Evolutionary conservation across 2,888 invertebrate genomes (phyloP).

Genomic region (Elegia similella): DNA sequence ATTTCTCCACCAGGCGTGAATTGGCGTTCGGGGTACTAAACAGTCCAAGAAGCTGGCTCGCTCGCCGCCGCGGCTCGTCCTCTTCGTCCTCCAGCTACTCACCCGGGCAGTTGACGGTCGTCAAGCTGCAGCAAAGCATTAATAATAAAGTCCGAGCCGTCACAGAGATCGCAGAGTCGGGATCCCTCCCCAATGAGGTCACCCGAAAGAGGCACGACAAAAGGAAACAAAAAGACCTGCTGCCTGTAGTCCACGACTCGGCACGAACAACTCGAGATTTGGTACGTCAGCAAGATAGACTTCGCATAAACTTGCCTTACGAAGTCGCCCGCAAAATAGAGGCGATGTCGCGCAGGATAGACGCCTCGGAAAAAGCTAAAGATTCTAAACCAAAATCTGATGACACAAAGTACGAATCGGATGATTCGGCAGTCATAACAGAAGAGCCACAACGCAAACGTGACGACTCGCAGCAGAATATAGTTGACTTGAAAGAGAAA

Average conservation of each 20-base stretch:
- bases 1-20: conserved; percentile 43
- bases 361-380: too few relatives aligned
- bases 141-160: conserved; percentile 1
- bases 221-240: neutral
- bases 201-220: neutral
- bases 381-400: too few relatives aligned
- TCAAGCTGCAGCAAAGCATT: neutral
- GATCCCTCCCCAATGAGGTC: neutral
- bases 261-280: neutral
- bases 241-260: too few relatives aligned
- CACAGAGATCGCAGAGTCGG: neutral
- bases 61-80: conserved; percentile 52
- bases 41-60: conserved; percentile 44
- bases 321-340: neutral
- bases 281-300: neutral
- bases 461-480: too few relatives aligned
- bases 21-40: conserved; percentile 22
- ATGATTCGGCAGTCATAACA: too few relatives aligned
- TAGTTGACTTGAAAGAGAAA: too few relatives aligned
- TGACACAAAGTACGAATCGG: too few relatives aligned
- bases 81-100: conserved; percentile 58
- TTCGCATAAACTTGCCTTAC: neutral
- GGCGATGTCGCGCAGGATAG: neutral
- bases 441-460: too few relatives aligned
- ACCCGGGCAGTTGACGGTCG: neutral